Conservation (phyloP, 2,888 invertebrate species). For the Cremastinae sp. region DNA sequence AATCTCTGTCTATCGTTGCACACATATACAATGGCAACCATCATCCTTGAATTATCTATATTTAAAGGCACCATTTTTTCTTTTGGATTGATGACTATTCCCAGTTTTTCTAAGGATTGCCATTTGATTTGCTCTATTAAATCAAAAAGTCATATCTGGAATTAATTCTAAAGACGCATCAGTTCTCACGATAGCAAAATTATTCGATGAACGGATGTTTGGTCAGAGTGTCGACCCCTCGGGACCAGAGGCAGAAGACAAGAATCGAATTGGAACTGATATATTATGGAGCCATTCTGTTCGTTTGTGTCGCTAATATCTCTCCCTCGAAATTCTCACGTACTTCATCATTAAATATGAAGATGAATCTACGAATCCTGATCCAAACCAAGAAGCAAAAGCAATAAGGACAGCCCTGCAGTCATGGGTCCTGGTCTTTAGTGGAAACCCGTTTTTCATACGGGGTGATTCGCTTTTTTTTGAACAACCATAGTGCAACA, state of each 20-base stretch:
- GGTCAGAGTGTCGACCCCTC: slow-evolving; percentile 15
- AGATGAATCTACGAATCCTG: slow-evolving; percentile 25
- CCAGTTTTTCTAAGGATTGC: no score
- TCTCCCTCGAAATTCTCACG: slow-evolving; percentile 40
- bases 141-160: no score
- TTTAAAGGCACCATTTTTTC: neutral
- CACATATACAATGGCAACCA: neutral
- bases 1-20: slow-evolving; percentile 5
- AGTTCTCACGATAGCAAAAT: slow-evolving; percentile 37
- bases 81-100: neutral
- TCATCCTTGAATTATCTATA: slow-evolving; percentile 5
- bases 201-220: slow-evolving; percentile 8
- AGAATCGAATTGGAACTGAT: slow-evolving; percentile 39
- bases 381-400: slow-evolving; percentile 27
- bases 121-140: no score
- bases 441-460: slow-evolving; percentile 54
- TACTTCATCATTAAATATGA: slow-evolving; percentile 13
- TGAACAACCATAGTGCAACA: slow-evolving; percentile 30
- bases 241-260: slow-evolving; percentile 30
- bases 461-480: slow-evolving; percentile 41
- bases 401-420: slow-evolving; percentile 31
- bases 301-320: slow-evolving; percentile 11
- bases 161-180: slow-evolving; percentile 1
- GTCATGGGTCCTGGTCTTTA: slow-evolving; percentile 46
- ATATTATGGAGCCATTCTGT: slow-evolving; percentile 49